A percentile compares a stretch with the other conserved stretches of the same genome.
Evolutionary conservation across 2,113 vertebrate genomes (phyloP).

Genomic region (Zingel zingel): DNA sequence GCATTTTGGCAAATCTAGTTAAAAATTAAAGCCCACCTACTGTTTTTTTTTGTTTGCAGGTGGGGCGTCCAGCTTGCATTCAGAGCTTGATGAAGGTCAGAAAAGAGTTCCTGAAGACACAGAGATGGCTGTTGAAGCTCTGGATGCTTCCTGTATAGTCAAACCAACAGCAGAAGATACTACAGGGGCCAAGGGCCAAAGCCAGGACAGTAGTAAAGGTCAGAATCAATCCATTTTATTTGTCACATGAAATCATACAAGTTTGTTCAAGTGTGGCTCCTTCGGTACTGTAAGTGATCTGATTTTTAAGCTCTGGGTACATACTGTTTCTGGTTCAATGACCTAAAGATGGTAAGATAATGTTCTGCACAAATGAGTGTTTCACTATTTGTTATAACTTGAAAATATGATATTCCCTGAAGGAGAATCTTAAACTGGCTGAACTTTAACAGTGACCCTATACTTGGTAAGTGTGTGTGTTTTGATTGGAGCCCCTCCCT

Average conservation of each 20-base stretch:
- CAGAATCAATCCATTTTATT: slow-evolving; percentile 1
- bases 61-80: background rate
- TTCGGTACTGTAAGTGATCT: background rate
- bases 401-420: slow-evolving; percentile 30
- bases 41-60: slow-evolving; percentile 51
- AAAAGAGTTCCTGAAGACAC: slow-evolving; percentile 13
- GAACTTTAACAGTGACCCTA: slow-evolving; percentile 24
- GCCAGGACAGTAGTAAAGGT: slow-evolving; percentile 57
- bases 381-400: slow-evolving; percentile 1
- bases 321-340: background rate
- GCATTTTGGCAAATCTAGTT: background rate
- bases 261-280: background rate
- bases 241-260: too few species aligned
- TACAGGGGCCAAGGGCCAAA: slow-evolving; percentile 1
- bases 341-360: background rate
- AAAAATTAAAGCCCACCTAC: background rate
- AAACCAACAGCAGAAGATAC: slow-evolving; percentile 7
- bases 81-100: slow-evolving; percentile 29
- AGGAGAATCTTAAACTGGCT: slow-evolving; percentile 35
- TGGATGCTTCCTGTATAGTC: slow-evolving; percentile 22
- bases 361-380: background rate
- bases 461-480: background rate
- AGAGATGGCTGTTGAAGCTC: slow-evolving; percentile 57
- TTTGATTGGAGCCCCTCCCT: slow-evolving; percentile 27
- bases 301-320: background rate